phyloP scores from a whole-genome alignment of 2,797 vertebrate genomes.

The Botia kubotai region DNA sequence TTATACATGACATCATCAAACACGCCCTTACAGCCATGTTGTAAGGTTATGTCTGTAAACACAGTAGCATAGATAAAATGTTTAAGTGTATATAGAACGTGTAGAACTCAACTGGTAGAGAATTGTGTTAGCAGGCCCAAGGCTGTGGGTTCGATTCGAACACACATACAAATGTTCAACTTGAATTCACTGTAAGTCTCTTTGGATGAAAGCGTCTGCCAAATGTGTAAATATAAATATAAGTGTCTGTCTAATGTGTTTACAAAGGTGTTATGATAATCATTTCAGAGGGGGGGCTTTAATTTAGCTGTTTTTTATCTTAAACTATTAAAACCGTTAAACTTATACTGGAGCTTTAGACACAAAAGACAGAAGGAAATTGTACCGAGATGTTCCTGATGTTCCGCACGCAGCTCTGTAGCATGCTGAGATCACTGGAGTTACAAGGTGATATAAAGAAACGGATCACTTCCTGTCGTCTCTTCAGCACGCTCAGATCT shows the following conservation, averaged over 20 bases:
- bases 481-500: slow-evolving; percentile 82
- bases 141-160: too few species aligned
- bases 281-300: neutral
- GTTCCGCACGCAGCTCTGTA: slow-evolving; percentile 87
- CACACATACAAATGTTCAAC: too few species aligned
- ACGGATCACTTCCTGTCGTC: slow-evolving; percentile 90
- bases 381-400: slow-evolving; percentile 91
- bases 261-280: neutral
- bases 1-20: neutral
- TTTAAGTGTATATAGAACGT: too few species aligned
- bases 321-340: neutral
- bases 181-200: too few species aligned
- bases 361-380: too few species aligned
- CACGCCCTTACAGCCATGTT: neutral
- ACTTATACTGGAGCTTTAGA: neutral
- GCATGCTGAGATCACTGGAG: slow-evolving; percentile 81
- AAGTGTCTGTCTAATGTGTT: neutral
- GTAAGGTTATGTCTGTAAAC: neutral
- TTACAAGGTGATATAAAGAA: slow-evolving; percentile 90
- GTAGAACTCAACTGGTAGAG: too few species aligned
- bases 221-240: too few species aligned
- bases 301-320: neutral
- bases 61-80: neutral
- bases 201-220: too few species aligned
- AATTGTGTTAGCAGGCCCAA: too few species aligned